Evolutionary conservation across 1,140 invertebrate species (phyloP).

Genomic region (Fopius arisanus): DNA sequence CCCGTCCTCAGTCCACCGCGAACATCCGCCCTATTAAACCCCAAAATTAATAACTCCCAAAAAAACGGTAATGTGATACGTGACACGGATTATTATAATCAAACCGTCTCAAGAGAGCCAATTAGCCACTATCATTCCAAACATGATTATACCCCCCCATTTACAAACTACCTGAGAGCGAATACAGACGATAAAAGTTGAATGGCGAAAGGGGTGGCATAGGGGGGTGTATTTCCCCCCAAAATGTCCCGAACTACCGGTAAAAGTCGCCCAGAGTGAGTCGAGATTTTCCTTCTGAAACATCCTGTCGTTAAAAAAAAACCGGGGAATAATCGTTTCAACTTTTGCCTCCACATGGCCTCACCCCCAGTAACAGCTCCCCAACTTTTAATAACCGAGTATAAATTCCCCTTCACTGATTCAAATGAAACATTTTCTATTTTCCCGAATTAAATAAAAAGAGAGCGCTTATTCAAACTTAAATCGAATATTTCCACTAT

Average conservation of each 20-base stretch:
- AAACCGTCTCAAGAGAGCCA: background rate
- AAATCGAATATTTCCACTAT: constrained; percentile 9
- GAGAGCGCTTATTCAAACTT: background rate
- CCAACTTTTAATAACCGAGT: background rate
- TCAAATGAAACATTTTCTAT: too few relatives aligned
- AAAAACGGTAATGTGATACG: background rate
- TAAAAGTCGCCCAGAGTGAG: background rate
- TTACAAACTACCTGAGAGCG: background rate
- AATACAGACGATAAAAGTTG: background rate
- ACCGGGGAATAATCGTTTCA: background rate
- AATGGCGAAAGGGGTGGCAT: background rate
- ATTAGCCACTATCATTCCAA: background rate
- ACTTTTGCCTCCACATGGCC: background rate
- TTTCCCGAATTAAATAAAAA: background rate
- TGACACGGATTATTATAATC: constrained; percentile 6
- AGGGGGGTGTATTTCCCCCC: background rate
- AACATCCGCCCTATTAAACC: background rate
- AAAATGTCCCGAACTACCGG: background rate
- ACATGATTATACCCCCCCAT: background rate
- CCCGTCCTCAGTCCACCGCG: background rate
- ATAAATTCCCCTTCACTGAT: too few relatives aligned
- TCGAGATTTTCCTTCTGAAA: background rate
- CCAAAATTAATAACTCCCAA: background rate
- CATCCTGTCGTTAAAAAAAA: background rate
- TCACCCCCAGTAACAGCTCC: background rate